Percentiles rank a stretch among this genome's conserved stretches.
Evolutionary conservation across 2,113 vertebrate genomes (phyloP).

Genomic region (Platycercus adscitus): DNA sequence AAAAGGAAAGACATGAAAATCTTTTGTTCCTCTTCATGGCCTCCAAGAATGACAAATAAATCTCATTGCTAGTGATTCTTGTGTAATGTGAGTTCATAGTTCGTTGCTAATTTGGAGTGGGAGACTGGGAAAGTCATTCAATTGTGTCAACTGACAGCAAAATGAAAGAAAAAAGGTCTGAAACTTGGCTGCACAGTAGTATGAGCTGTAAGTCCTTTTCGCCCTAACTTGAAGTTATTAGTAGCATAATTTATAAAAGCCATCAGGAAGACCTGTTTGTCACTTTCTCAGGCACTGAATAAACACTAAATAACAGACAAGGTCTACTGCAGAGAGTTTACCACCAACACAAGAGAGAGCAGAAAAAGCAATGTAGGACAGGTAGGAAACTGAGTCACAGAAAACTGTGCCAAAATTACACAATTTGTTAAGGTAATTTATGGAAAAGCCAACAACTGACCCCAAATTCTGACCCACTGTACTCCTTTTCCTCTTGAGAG

Average conservation of each 20-base stretch:
- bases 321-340: background rate
- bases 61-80: background rate
- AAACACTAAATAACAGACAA: slow-evolving; percentile 17
- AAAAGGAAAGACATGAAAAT: slow-evolving; percentile 13
- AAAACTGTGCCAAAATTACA: background rate
- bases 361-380: background rate
- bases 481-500: background rate
- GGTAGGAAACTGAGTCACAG: background rate
- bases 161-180: background rate
- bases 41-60: slow-evolving; percentile 29
- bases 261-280: background rate
- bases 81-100: background rate
- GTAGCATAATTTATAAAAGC: slow-evolving; percentile 18
- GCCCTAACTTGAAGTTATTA: background rate
- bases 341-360: background rate
- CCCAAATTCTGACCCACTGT: background rate
- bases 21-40: slow-evolving; percentile 15
- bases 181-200: background rate
- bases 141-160: background rate
- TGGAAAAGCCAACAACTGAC: background rate
- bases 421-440: background rate
- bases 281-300: background rate
- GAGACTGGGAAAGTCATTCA: background rate
- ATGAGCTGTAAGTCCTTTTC: slow-evolving; percentile 2
- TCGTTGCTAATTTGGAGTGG: background rate